Conservation (phyloP, 2,797 vertebrate genomes). For the Synaphobranchus kaupii region DNA sequence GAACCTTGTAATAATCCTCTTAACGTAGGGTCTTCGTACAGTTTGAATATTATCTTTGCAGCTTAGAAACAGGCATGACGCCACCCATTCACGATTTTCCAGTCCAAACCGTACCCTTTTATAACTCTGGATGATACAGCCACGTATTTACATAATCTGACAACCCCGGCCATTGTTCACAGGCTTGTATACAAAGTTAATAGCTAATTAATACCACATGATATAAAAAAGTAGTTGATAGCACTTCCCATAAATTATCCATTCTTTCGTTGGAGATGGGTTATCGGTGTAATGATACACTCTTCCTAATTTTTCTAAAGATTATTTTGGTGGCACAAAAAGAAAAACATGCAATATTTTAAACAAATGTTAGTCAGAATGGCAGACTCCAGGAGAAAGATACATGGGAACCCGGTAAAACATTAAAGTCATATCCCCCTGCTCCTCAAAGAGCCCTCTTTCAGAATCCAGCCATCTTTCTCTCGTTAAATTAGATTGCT, state of each 20-base stretch:
- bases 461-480: slow-evolving; percentile 15
- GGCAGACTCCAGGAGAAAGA: slow-evolving; percentile 31
- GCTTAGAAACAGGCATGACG: slow-evolving; percentile 66
- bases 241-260: neutral
- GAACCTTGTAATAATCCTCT: slow-evolving; percentile 74
- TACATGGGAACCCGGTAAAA: slow-evolving; percentile 26
- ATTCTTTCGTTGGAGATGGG: slow-evolving; percentile 36
- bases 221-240: slow-evolving; percentile 45
- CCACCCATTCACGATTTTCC: slow-evolving; percentile 59
- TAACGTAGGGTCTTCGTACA: slow-evolving; percentile 71
- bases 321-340: neutral
- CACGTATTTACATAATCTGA: slow-evolving; percentile 73
- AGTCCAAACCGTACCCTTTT: slow-evolving; percentile 58
- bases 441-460: slow-evolving; percentile 25
- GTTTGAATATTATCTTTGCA: slow-evolving; percentile 74
- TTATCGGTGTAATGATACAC: neutral
- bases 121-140: slow-evolving; percentile 57
- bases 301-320: neutral
- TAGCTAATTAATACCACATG: slow-evolving; percentile 73
- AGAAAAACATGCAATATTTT: slow-evolving; percentile 14
- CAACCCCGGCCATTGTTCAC: slow-evolving; percentile 68
- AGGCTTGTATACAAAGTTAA: slow-evolving; percentile 76
- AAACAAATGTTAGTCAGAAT: neutral
- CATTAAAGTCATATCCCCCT: slow-evolving; percentile 38
- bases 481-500: slow-evolving; percentile 17